Evolutionary conservation across 2,797 vertebrate genomes (phyloP), one percentile per base, ranked within the genome.

Genomic region (Epinephelus malabaricus): DNA sequence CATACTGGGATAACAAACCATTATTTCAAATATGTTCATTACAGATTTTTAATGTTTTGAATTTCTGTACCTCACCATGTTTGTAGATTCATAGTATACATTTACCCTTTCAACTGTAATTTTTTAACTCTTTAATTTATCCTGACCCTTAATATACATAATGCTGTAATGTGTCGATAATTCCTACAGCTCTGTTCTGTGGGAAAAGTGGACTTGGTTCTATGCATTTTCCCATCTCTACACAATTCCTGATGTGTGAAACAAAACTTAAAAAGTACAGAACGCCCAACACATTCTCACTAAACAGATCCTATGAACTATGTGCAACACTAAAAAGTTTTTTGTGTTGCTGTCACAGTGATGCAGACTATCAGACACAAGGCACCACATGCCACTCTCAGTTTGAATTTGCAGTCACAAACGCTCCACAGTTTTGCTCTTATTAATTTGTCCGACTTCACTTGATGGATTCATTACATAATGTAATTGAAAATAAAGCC

Each of bases 391-490:
- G 23, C 17, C 45, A 59, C 14, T 6, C 12, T 55, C 30, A 13
- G 11, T 43, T 60, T 40, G 70, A 34, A 55, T 71, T 50, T 68
- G 40, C 50, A 68, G 45, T 63, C 55, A 68, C 34, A 49, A 68
- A 10, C 19, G 47, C 51, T 43, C 18, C 50, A 18, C 27, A 46
- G 27, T 66, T 71, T 67, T 69, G 62, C 76, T 85, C 58, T 79
- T 70, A 80, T 81, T 83, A 79, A 77, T 79, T 72, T 85, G 73
- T 82, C 71, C 9, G 56, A 74, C 73, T 86, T 49, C 60, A 66
- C 76, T 76, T 86, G 76, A 86, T 78, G 74, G 67, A 83, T 72
- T 86, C 73, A 78, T 89, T 82, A 83, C 56, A 79, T 76, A 58
- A 85, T 67, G 34, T 69, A 82, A 88, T 72, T 87, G 69, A 81